A percentile compares a stretch with the other conserved stretches of the same genome.
Conservation (phyloP, 2,888 invertebrate genomes). For the Melanostoma mellinum region DNA sequence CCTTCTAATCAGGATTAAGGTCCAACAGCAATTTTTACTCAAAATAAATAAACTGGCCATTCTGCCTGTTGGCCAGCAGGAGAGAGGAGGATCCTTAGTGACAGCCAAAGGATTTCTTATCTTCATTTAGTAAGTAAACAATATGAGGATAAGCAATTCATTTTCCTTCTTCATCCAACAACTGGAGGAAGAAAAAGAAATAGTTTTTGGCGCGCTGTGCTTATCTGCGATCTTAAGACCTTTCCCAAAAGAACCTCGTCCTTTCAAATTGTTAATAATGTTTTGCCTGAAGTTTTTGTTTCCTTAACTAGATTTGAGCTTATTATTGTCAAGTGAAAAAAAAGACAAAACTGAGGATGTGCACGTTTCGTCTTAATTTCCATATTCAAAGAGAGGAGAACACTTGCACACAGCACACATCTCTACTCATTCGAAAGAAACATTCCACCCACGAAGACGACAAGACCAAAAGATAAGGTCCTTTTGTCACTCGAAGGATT, state of each 20-base stretch:
- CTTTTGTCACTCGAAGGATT: slow-evolving; percentile 22
- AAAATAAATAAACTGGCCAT: too few species aligned
- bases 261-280: slow-evolving; percentile 63
- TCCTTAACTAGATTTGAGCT: slow-evolving; percentile 71
- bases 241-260: slow-evolving; percentile 14
- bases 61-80: too few species aligned
- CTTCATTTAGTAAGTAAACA: slow-evolving; percentile 71
- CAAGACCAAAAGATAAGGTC: slow-evolving; percentile 47
- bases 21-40: slow-evolving; percentile 17
- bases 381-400: slow-evolving; percentile 1
- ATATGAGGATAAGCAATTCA: slow-evolving; percentile 61
- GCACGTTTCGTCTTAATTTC: slow-evolving; percentile 54
- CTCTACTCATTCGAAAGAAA: slow-evolving; percentile 47
- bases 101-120: slow-evolving; percentile 68
- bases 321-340: slow-evolving; percentile 52
- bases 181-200: not conserved
- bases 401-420: slow-evolving; percentile 13
- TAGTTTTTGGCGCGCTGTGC: slow-evolving; percentile 59
- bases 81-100: slow-evolving; percentile 50
- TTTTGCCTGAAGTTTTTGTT: slow-evolving; percentile 72
- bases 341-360: slow-evolving; percentile 21
- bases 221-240: slow-evolving; percentile 64
- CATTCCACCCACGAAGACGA: slow-evolving; percentile 48
- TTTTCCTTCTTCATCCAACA: slow-evolving; percentile 6
- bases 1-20: slow-evolving; percentile 68